phyloP scores from a whole-genome alignment of 2,888 invertebrate genomes.

The Pristionchus fissidentatus region DNA sequence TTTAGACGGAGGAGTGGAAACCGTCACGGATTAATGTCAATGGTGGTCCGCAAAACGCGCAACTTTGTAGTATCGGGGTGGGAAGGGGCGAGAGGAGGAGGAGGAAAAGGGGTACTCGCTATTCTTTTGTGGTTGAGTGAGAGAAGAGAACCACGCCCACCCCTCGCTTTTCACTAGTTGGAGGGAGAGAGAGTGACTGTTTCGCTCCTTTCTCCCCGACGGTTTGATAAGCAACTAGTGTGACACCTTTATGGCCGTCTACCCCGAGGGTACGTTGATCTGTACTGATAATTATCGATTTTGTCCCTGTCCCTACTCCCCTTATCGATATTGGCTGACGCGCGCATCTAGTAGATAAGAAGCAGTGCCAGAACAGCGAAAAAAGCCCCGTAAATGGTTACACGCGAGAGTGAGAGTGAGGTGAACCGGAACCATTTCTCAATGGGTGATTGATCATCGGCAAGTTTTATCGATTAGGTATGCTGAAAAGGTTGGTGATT shows the following conservation, averaged over 20 bases:
- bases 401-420: no score
- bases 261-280: slow-evolving; percentile 57
- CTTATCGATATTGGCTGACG: not conserved
- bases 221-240: slow-evolving; percentile 23
- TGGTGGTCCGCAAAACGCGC: not conserved
- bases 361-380: not conserved
- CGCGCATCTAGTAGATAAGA: no score
- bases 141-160: slow-evolving; percentile 35
- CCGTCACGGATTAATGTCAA: not conserved
- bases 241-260: slow-evolving; percentile 51
- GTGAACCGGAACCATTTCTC: slow-evolving; percentile 6
- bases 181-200: not conserved
- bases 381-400: not conserved
- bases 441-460: slow-evolving; percentile 16
- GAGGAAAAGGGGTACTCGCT: not conserved
- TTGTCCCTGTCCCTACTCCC: not conserved
- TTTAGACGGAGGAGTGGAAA: not conserved
- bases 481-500: not conserved
- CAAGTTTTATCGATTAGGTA: not conserved
- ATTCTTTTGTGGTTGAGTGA: not conserved
- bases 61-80: not conserved
- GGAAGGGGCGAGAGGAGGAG: not conserved
- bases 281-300: not conserved
- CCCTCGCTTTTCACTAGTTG: not conserved
- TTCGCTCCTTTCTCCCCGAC: not conserved